Evolutionary conservation across 2,797 vertebrate genomes (phyloP), one percentile per base, ranked within the genome.

Genomic region (Rhinatrema bivittatum): DNA sequence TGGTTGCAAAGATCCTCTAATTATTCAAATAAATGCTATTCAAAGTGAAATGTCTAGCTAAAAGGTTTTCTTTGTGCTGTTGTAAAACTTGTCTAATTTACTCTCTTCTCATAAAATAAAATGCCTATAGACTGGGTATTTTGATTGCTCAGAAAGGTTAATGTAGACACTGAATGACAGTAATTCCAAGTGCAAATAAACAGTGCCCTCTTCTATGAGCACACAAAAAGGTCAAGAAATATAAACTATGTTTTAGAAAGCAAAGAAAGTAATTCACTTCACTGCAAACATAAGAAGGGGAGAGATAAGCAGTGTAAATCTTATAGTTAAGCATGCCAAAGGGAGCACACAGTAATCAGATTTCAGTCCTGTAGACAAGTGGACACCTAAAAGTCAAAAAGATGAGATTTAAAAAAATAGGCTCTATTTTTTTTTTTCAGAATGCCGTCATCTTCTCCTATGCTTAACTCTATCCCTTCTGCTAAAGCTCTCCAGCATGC

Each of bases 71-170:
- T n/a, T n/a, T n/a, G n/a, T n/a, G n/a, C n/a, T n/a, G n/a, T n/a
- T n/a, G n/a, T n/a, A 34, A 29, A 31, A 46, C 27, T 37, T 5
- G 7, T 49, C 50, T 31, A 23, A 20, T 32, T 41, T 37, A 25
- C 10, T 23, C 25, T 45, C 37, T 25, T 40, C 35, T 39, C 20
- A 2, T 16, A 26, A 10, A 26, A 36, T 12, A 38, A 31, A 33
- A 31, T 17, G 29, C 10, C 37, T 25, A 20, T 18, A 27, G 14
- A 29, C 28, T 16, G 24, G 19, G 20, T 4, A 0, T 1, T 1
- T 36, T 26, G 31, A 33, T 19, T 17, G 25, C 37, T 60, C 32
- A 39, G 25, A 53, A 59, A 69, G 46, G 50, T 60, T 56, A 50
- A 56, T 7, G 7, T 15, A 39, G 40, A 55, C 49, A 50, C 25